Base-by-base conservation (phyloP, 2,113 vertebrate species). In the Hippotragus niger region DNA sequence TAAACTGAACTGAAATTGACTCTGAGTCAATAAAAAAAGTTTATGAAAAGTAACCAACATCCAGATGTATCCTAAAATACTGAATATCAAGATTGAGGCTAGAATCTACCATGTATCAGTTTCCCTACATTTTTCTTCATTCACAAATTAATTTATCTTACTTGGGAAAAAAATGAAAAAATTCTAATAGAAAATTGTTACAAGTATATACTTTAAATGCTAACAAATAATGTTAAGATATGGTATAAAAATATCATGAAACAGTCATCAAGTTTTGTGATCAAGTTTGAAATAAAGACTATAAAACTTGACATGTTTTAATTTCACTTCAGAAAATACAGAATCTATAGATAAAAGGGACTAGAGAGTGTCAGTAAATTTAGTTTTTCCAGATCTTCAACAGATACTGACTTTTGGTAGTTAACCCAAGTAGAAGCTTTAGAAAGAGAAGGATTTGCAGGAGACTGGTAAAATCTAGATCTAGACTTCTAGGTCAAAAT, bases 251-350 rank as follows among this genome's bases (percentile, higher is more conserved):
- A 50, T 60, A 82, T 85, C 21, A 67, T 5, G 91, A 17, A 83
- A 19, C 14, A 86, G 23, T 94, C 36, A 74, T 67, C 21, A 74
- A 14, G 31, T 60, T 94, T 92, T 92, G 74, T 40, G 53, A 60
- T 91, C 40, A 84, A 57, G 64, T 97, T 96, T 92, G 47, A 92
- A 95, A 89, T 67, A 92, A 80, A 15, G 27, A 55, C 83, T 16
- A 23, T 76, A 43, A 43, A 43, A 14, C 71, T 76, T 76, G 40
- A 76, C 40, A 76, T 0, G 2, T 13, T 83, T 81, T 96, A 92
- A 86, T 9, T 10, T 94, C 25, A 43, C 3, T 36, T 9, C 78
- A 71, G 27, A 60, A 93, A 31, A 76, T 57, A 57, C 3, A 84
- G 50, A 92, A 8, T 33, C 12, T 90, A n/a, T 40, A 78, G 78